Percentiles rank a stretch among this genome's conserved stretches.
phyloP scores from a whole-genome alignment of 2,888 invertebrate species.

The Cremastinae sp. region DNA sequence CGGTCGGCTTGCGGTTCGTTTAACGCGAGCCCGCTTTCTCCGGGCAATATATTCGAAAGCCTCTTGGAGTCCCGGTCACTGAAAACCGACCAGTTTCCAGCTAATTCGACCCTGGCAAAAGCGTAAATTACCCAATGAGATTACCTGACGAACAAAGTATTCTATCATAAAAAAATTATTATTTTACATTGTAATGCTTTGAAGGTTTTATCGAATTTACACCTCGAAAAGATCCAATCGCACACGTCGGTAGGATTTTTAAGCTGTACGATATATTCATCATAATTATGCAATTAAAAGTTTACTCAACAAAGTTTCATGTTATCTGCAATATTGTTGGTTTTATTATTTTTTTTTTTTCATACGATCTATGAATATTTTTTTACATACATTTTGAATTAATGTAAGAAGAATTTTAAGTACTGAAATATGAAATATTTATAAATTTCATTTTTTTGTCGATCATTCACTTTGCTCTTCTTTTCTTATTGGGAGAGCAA shows the following conservation, averaged over 20 bases:
- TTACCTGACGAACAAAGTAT: not conserved
- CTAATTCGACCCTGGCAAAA: constrained; percentile 18
- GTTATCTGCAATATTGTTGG: too few species aligned
- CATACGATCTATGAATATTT: too few species aligned
- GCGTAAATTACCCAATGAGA: constrained; percentile 18
- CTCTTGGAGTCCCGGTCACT: constrained; percentile 58
- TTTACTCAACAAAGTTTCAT: not conserved
- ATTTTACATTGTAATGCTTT: too few species aligned
- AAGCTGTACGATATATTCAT: too few species aligned
- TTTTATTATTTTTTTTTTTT: too few species aligned
- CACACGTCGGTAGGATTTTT: too few species aligned
- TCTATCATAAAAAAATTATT: not conserved
- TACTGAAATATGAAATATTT: too few species aligned
- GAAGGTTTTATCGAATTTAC: too few species aligned
- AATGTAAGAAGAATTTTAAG: too few species aligned
- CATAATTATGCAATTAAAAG: not conserved
- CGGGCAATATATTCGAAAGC: constrained; percentile 60
- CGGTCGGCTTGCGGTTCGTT: constrained; percentile 71
- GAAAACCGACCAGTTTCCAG: constrained; percentile 17
- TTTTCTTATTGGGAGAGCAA: not conserved
- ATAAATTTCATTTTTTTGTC: not conserved
- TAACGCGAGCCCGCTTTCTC: constrained; percentile 60
- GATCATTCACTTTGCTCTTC: not conserved
- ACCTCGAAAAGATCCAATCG: too few species aligned
- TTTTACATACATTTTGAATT: too few species aligned